Evolutionary conservation across 2,113 vertebrate species (phyloP).

Genomic region (Tretioscincus oriximinensis): DNA sequence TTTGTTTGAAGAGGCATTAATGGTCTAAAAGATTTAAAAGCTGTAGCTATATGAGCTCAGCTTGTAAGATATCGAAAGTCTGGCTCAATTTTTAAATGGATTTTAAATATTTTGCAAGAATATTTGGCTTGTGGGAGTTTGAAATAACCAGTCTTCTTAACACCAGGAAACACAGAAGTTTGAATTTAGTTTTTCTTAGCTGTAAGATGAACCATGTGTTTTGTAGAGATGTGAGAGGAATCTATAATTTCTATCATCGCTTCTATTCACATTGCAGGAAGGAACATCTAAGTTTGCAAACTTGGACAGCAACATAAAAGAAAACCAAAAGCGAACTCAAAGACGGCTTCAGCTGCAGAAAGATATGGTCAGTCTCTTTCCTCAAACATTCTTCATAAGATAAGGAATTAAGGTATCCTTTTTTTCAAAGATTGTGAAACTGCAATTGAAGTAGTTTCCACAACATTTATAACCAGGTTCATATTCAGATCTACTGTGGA

Average conservation of each 20-base stretch:
- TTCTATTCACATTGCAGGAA: constrained; percentile 75
- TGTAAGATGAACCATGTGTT: not conserved
- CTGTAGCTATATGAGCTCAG: constrained; percentile 6
- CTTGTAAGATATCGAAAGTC: not conserved
- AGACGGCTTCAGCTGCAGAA: constrained; percentile 89
- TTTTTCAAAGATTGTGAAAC: constrained; percentile 39
- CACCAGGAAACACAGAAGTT: fast-evolving
- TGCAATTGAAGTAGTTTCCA: constrained; percentile 17
- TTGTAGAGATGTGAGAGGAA: not conserved
- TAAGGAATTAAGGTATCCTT: not conserved
- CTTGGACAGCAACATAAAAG: constrained; percentile 89
- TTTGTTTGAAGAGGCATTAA: constrained; percentile 4
- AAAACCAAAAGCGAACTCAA: constrained; percentile 93
- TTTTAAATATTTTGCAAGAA: constrained; percentile 16
- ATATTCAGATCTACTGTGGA: not conserved
- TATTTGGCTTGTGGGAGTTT: constrained; percentile 15
- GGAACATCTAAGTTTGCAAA: constrained; percentile 96
- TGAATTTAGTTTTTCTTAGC: not conserved
- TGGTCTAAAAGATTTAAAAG: not conserved
- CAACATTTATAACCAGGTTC: not conserved
- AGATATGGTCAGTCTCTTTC: constrained; percentile 80
- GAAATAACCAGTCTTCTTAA: not conserved
- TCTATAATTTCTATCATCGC: not conserved
- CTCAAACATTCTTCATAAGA: not conserved
- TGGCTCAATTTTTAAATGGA: not conserved